Base-by-base conservation (phyloP, 2,113 vertebrate species). In the Trachemys scripta region DNA sequence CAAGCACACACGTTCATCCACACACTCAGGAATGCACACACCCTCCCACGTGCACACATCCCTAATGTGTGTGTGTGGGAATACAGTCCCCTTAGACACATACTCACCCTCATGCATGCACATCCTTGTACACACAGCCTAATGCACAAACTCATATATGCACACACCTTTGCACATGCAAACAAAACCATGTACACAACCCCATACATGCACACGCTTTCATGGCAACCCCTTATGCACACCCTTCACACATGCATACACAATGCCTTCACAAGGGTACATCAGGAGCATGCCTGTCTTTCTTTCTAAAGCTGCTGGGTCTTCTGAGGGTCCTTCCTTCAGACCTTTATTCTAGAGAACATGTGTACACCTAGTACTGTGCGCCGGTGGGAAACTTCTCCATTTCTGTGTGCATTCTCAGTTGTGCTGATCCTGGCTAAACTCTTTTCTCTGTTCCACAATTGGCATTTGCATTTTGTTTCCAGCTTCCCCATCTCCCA, bases 391-490 rank as follows among this genome's bases (percentile, higher is more conserved):
- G 69, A 82, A 89, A 90, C 90, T 96, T 96, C 59, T 59, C 31
- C 80, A 80, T 95, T 97, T 96, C 91, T 93, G 0, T 85, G 89
- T 93, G 45, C 0, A 88, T 20, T 47, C 5, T 87, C 31, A 1
- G 10, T 16, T 53, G 14, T 79, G 1, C 80, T 87, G 35, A 79
- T 17, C 35, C 83, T 31, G 53, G 50, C 83, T 81, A 54, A 92
- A 62, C 29, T 47, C 85, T 14, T 19, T 47, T 98, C 97, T 96
- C 96, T 97, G 90, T 96, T 98, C 95, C 97, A 94, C 80, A 96
- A 93, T 92, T 93, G 88, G 89, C 57, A n/a, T 91, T 90, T 57
- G 54, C 35, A 56, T 17, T n/a, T 50, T 1, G 1, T 80, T 80
- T 81, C 83, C 87, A 84, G 65, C 79, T 94, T 95, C 95, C 82